phyloP scores from a whole-genome alignment of 2,888 invertebrate species.

The Luffia ferchaultella region DNA sequence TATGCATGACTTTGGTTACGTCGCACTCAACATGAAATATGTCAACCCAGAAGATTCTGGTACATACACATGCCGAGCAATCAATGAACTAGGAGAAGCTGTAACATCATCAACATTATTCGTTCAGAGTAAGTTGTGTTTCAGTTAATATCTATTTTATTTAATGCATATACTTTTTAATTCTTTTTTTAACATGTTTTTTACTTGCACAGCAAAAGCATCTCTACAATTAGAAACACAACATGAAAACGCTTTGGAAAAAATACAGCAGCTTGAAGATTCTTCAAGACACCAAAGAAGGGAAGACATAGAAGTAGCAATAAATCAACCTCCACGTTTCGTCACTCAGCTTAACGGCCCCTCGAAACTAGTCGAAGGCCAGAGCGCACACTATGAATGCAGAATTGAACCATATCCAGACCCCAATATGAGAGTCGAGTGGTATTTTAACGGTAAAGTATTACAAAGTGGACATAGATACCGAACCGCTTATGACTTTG shows the following conservation, averaged over 20 bases:
- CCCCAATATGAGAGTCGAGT: conserved; percentile 87
- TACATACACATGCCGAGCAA: conserved; percentile 93
- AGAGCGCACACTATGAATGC: conserved; percentile 93
- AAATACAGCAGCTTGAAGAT: conserved; percentile 87
- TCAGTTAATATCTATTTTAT: neutral
- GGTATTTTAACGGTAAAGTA: conserved; percentile 93
- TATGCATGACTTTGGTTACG: conserved; percentile 98
- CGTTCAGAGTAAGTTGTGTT: conserved; percentile 76
- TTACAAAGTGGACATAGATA: conserved; percentile 89
- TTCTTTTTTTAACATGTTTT: no score
- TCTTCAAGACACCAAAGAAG: conserved; percentile 78
- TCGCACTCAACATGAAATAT: conserved; percentile 93
- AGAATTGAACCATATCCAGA: conserved; percentile 94
- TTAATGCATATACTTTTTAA: no score
- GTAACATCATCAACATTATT: conserved; percentile 92
- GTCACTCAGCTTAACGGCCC: conserved; percentile 88
- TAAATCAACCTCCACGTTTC: conserved; percentile 86
- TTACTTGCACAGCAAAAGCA: conserved; percentile 73
- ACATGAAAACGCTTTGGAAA: conserved; percentile 87
- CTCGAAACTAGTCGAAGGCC: conserved; percentile 83
- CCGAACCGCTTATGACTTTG: conserved; percentile 95
- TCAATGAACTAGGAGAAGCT: conserved; percentile 93
- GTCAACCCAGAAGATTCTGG: conserved; percentile 96
- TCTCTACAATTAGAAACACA: conserved; percentile 88
- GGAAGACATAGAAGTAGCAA: conserved; percentile 81